Evolutionary conservation across 2,888 invertebrate species (phyloP).

Genomic region (Drosophila falleni): DNA sequence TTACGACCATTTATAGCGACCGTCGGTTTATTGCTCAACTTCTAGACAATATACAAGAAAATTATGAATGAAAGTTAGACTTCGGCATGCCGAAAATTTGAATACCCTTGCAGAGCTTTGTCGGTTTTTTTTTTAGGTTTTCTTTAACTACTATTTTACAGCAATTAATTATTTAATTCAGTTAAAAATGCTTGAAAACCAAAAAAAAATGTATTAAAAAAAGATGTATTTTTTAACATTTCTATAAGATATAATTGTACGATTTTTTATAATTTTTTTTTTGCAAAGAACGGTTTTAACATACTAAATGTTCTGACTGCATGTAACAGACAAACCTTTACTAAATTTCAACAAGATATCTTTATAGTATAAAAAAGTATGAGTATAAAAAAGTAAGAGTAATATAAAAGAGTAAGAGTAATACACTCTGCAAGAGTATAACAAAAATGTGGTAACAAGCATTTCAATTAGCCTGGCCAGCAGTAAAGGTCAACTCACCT

Average conservation of each 20-base stretch:
- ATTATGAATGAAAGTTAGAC: not conserved
- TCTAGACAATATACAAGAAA: constrained; percentile 55
- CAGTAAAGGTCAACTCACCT: constrained; percentile 61
- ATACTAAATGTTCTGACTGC: not conserved
- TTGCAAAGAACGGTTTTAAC: too few species aligned
- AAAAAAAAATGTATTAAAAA: too few species aligned
- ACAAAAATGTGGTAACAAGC: constrained; percentile 9
- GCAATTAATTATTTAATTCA: not conserved
- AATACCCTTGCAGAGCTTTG: not conserved
- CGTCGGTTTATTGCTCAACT: constrained; percentile 72
- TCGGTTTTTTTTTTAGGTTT: too few species aligned
- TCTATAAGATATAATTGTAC: too few species aligned
- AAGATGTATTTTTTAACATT: too few species aligned
- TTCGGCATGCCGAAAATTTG: not conserved
- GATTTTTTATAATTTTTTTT: too few species aligned
- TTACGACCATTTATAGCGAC: constrained; percentile 79
- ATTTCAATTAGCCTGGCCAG: constrained; percentile 40
- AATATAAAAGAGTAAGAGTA: too few species aligned
- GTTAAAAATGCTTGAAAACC: too few species aligned
- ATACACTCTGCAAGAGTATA: not conserved
- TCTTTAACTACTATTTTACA: not conserved
- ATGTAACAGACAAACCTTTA: too few species aligned
- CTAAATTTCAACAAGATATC: not conserved
- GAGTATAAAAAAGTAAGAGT: too few species aligned
- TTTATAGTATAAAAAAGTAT: too few species aligned